Evolutionary conservation across 2,888 invertebrate species (phyloP).

Genomic region (Clepsis dumicolana): DNA sequence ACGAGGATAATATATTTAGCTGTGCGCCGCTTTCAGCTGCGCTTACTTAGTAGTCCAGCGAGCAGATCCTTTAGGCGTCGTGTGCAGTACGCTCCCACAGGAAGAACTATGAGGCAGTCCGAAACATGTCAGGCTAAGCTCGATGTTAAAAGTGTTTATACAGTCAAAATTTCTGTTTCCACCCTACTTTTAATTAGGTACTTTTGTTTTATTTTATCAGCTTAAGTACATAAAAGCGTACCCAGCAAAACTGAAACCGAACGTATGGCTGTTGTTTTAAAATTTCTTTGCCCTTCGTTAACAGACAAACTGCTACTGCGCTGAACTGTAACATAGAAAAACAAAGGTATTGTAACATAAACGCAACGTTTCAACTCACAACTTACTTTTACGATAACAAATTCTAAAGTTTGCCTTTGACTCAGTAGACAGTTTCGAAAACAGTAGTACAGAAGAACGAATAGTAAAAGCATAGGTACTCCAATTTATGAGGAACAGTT

Average conservation of each 20-base stretch:
- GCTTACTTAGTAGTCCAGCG: too few species aligned
- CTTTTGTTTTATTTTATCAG: neutral
- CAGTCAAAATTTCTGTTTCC: too few species aligned
- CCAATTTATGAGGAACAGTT: too few species aligned
- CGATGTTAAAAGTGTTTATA: too few species aligned
- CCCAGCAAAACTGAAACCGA: neutral
- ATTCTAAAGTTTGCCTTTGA: conserved; percentile 26
- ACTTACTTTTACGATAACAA: conserved; percentile 20
- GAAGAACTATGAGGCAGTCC: too few species aligned
- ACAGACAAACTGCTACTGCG: neutral
- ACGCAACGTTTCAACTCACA: conserved; percentile 11
- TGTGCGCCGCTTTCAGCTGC: too few species aligned
- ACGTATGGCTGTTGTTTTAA: neutral
- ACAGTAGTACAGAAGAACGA: conserved; percentile 16
- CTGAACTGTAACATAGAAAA: conserved; percentile 12
- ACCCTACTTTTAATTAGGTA: too few species aligned
- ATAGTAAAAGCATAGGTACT: too few species aligned
- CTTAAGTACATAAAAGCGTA: neutral
- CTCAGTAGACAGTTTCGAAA: neutral
- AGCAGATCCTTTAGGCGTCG: too few species aligned
- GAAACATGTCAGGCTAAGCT: too few species aligned
- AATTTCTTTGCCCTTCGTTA: neutral
- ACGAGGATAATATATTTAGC: too few species aligned
- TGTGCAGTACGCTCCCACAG: too few species aligned
- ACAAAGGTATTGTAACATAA: conserved; percentile 8